Base-by-base conservation (phyloP, 2,888 invertebrate genomes). In the Deilephila elpenor region DNA sequence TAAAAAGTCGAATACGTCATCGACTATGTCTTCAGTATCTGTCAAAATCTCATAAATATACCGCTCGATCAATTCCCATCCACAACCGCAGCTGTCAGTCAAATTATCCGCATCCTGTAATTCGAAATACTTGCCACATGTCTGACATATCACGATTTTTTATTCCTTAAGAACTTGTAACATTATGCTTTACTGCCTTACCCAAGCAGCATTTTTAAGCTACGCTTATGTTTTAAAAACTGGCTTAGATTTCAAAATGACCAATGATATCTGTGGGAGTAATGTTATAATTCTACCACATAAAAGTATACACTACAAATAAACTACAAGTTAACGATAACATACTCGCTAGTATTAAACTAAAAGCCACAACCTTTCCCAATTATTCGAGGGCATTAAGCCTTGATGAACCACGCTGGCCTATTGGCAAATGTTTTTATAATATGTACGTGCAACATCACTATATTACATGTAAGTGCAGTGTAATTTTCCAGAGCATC, bases 71-170 rank as follows among this genome's bases (percentile, higher is more conserved):
- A 19, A 34, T 62, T 5, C n/a, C 20, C 67, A 51, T 37, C 8
- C 14, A 44, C 25, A 67, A 62, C n/a, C n/a, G 20, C n/a, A 20
- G 61, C 19, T 20, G 19, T 44, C 25, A 51, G 44, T 67, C 14
- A 14, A 51, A 67, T 51, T 67, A 67, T 67, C 20, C 44, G 17
- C 44, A 67, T 67, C 44, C 67, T 59, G 61, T 60, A 70, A 73
- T 72, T 56, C 60, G 44, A 51, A 67, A 67, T 67, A 44, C 44
- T 67, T 67, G 67, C 14, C 67, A 51, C 25, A n/a, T 14, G 44
- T 67, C 44, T 64, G 64, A 64, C 67, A 67, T 67, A 67, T 67
- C 37, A 67, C 60, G 60, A 56, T 70, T 56, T 61, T 71, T 71
- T 17, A 44, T 67, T 67, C 3, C 44, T 17, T 20, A 67, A 25